Evolutionary conservation across 2,888 invertebrate genomes (phyloP), one percentile per base, ranked within the genome.

Genomic region (Erynnis tages): DNA sequence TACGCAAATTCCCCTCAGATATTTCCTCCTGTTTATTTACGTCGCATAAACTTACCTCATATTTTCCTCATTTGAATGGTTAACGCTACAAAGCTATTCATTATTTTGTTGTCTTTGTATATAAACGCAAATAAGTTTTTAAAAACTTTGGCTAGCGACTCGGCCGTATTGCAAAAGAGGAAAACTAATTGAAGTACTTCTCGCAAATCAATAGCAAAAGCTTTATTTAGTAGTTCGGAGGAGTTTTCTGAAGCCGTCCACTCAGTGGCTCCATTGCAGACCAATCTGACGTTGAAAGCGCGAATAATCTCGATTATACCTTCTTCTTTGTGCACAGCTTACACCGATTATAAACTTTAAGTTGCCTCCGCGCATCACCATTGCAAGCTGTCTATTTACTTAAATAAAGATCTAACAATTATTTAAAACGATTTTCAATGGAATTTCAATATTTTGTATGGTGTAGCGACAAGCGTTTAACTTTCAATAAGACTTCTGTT

Each of bases 171-270:
- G 71, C 59, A 62, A 61, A 63, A 65, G 62, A 61, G 57, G 53
- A 62, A 52, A 82, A 76, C 70, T 66, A 73, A 68, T 69, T 69
- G 70, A 74, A 77, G 73, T 73, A 71, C 66, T 64, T 67, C 69
- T 69, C 71, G 69, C 69, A 72, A 75, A 76, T 76, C 70, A 72
- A 66, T 67, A 67, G 71, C 69, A 69, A 71, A 73, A 69, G 71
- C 73, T 69, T 72, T 72, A 71, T 75, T 72, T 76, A 67, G 69
- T 69, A 62, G 67, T 68, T 68, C 71, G 66, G 61, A 69, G 70
- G 61, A 70, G 72, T 74, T 79, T 79, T 71, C 62, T 70, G 74
- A 69, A 75, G 63, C 71, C 68, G 66, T 61, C 67, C 58, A 65
- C 70, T 65, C 69, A 75, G 71, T 75, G 73, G 73, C 63, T 11